These are phyloP conservation scores for Syrmaticus mikado DNA, from an alignment of 2,113 vertebrate genomes.

Conservation along the genomic window DNA sequence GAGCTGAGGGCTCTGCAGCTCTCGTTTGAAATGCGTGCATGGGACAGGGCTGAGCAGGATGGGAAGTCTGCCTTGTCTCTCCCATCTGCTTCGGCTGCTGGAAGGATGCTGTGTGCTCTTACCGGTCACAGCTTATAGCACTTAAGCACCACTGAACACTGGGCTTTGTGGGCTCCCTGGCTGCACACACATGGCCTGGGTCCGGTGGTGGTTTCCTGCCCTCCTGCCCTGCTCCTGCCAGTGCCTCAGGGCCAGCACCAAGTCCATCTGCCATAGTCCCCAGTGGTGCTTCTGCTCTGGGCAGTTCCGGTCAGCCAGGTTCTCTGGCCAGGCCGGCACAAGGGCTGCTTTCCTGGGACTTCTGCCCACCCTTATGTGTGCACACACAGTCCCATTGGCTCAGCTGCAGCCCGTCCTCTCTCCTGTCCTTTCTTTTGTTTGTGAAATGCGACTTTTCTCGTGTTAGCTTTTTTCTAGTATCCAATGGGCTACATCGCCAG, in stretches of 20 bases:
- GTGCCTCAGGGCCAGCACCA: fast-evolving
- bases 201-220: fast-evolving
- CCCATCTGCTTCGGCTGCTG: neutral
- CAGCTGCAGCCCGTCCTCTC: neutral
- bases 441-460: neutral
- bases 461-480: neutral
- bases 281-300: neutral
- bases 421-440: slow-evolving; percentile 2
- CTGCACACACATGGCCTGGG: fast-evolving
- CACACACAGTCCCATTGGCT: slow-evolving; percentile 23
- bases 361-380: neutral
- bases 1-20: slow-evolving; percentile 42
- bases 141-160: neutral
- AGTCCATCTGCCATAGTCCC: fast-evolving
- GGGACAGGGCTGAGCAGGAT: neutral
- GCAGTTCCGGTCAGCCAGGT: neutral
- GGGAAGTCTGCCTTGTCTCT: neutral
- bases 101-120: neutral
- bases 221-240: neutral
- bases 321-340: neutral
- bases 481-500: neutral
- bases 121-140: neutral
- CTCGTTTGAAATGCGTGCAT: neutral
- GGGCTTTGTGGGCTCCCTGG: fast-evolving
- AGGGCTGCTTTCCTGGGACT: neutral